These are phyloP conservation scores for Notolepis coatsorum DNA, from an alignment of 2,797 vertebrate genomes.

Conservation along the genomic window DNA sequence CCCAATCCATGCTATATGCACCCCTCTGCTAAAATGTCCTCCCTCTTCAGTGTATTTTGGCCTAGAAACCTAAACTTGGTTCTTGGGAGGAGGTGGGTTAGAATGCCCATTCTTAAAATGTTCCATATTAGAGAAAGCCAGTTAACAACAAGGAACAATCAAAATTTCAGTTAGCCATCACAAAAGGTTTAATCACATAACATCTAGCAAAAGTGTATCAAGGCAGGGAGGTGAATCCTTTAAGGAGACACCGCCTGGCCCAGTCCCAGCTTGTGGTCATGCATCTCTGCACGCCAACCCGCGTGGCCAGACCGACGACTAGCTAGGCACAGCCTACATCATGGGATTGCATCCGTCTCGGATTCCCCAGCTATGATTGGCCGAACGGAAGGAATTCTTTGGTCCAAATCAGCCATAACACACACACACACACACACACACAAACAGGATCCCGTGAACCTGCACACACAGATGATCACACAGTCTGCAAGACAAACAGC, in stretches of 20 bases:
- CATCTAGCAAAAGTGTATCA: neutral
- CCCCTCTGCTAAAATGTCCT: neutral
- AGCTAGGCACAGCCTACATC: neutral
- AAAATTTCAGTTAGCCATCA: neutral
- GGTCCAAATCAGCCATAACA: conserved; percentile 20
- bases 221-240: neutral
- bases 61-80: too few relatives aligned
- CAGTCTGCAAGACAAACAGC: conserved; percentile 48
- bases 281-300: neutral
- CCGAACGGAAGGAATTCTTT: conserved; percentile 35
- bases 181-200: neutral
- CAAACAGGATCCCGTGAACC: too few relatives aligned
- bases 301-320: neutral
- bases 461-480: conserved; percentile 40
- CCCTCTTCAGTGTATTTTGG: neutral
- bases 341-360: neutral
- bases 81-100: too few relatives aligned
- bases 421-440: too few relatives aligned
- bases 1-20: neutral
- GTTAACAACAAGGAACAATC: neutral
- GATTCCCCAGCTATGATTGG: conserved; percentile 5
- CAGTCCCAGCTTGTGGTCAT: neutral
- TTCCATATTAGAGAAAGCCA: neutral
- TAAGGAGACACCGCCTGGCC: too few relatives aligned
- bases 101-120: neutral